Conservation (phyloP, 1,140 invertebrate species). For the Listronotus oregonensis region DNA sequence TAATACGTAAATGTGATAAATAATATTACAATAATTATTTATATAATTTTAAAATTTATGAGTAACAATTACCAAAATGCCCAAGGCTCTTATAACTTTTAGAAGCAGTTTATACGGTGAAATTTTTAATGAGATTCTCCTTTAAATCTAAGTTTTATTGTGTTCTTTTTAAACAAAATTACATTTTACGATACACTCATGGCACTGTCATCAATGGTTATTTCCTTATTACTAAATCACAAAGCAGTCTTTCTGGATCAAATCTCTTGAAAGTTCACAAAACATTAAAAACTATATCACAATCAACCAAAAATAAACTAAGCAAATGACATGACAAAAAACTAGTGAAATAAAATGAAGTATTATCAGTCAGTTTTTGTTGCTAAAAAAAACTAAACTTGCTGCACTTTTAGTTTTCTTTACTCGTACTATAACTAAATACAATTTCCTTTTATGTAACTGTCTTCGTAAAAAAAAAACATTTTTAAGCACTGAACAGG, state of each 20-base stretch:
- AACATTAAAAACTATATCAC: slow-evolving; percentile 14
- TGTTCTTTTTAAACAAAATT: neutral
- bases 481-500: no score
- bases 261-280: slow-evolving; percentile 4
- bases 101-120: neutral
- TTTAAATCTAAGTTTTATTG: neutral
- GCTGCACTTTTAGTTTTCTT: slow-evolving; percentile 27
- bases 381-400: slow-evolving; percentile 19
- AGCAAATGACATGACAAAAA: slow-evolving; percentile 9
- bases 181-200: neutral
- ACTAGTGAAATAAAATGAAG: neutral
- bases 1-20: no score
- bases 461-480: no score
- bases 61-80: neutral
- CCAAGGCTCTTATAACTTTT: neutral
- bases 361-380: neutral
- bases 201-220: slow-evolving; percentile 6
- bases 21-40: no score
- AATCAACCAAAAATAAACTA: slow-evolving; percentile 2
- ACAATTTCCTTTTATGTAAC: no score
- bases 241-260: slow-evolving; percentile 11
- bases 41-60: no score
- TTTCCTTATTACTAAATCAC: slow-evolving; percentile 23
- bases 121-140: slow-evolving; percentile 4
- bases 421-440: neutral